These are phyloP conservation scores for Ormia ochracea DNA, from an alignment of 2,888 invertebrate species.

Conservation along the genomic window DNA sequence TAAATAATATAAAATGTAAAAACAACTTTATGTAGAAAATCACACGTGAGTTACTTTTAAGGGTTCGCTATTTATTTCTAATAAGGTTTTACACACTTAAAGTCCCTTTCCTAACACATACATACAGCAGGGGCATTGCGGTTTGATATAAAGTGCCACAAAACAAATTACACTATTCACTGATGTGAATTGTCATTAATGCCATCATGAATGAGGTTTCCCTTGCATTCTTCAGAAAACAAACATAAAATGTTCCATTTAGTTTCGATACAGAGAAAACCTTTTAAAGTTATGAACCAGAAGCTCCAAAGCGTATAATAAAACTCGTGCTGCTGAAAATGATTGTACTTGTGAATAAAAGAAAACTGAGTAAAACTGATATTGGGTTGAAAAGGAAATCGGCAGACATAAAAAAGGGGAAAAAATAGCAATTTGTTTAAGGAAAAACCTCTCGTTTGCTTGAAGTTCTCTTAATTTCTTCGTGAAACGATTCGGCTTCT, in stretches of 20 bases:
- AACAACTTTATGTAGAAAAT: constrained; percentile 33
- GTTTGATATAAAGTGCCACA: background rate
- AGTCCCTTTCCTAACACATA: background rate
- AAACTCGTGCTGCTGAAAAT: constrained; percentile 24
- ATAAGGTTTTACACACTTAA: background rate
- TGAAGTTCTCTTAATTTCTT: too few relatives aligned
- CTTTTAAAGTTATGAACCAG: background rate
- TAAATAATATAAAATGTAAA: constrained; percentile 37
- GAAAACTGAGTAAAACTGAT: background rate
- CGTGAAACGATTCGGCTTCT: too few relatives aligned
- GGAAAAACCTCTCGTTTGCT: too few relatives aligned
- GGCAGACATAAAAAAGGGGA: background rate
- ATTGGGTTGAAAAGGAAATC: background rate
- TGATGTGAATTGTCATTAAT: too few relatives aligned
- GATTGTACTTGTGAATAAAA: background rate
- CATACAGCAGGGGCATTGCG: background rate
- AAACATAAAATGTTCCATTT: background rate
- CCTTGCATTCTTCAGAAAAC: background rate
- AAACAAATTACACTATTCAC: background rate
- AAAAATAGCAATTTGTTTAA: too few relatives aligned
- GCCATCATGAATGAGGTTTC: background rate
- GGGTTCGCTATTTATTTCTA: background rate
- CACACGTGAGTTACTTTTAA: constrained; percentile 23
- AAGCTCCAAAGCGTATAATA: background rate
- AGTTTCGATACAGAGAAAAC: background rate